phyloP scores from a whole-genome alignment of 2,888 invertebrate species.

The Nomada flava region DNA sequence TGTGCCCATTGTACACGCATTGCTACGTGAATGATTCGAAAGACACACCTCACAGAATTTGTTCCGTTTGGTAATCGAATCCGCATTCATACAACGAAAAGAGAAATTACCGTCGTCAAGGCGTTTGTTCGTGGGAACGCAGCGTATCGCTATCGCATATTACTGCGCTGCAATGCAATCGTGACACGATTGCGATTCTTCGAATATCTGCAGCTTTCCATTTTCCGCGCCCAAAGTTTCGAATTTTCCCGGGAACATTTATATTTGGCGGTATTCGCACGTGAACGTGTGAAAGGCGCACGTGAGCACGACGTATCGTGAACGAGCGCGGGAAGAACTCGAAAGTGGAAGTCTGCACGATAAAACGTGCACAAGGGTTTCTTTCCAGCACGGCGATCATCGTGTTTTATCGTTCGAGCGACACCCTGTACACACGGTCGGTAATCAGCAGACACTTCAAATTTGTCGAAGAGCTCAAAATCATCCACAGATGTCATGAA shows the following conservation, averaged over 20 bases:
- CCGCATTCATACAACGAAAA: too few relatives aligned
- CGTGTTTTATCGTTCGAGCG: conserved; percentile 68
- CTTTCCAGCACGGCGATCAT: conserved; percentile 63
- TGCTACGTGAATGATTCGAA: too few relatives aligned
- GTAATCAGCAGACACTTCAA: conserved; percentile 60
- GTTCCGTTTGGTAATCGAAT: too few relatives aligned
- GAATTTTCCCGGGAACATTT: background rate
- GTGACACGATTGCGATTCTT: too few relatives aligned
- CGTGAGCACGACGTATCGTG: conserved; percentile 54
- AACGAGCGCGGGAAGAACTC: conserved; percentile 69
- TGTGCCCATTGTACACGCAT: too few relatives aligned
- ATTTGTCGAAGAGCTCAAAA: conserved; percentile 69
- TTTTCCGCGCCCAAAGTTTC: background rate
- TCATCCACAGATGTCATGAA: conserved; percentile 74
- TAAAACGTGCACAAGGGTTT: conserved; percentile 66
- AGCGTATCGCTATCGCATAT: too few relatives aligned
- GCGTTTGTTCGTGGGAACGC: too few relatives aligned
- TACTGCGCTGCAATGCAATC: too few relatives aligned
- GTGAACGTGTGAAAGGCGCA: conserved; percentile 20
- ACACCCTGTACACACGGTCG: conserved; percentile 58
- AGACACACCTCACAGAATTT: too few relatives aligned
- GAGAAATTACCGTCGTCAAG: too few relatives aligned
- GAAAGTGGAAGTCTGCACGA: conserved; percentile 63
- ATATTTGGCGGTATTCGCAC: conserved; percentile 21
- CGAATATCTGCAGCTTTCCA: too few relatives aligned